Base-by-base conservation (phyloP, 2,113 vertebrate species). In the Galeopterus variegatus region DNA sequence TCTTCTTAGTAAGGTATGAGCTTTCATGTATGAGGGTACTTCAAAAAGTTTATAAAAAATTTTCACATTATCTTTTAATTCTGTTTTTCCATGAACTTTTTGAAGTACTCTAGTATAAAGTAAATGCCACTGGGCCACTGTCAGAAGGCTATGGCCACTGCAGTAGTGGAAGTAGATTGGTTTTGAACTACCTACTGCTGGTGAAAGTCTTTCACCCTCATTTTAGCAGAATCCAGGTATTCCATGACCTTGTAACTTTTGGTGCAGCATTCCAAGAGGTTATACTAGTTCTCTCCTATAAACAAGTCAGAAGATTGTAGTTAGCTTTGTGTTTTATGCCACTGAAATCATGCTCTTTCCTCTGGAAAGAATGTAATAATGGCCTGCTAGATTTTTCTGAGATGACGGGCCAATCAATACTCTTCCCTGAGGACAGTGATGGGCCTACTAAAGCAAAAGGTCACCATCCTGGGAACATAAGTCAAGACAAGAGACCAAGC, bases 361-460 rank as follows among this genome's bases (percentile, higher is more conserved):
- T 73, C 28, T 83, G 23, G 33, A 10, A 91, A 75, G 23, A 54
- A 77, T 60, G 3, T 67, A 93, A 69, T 93, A 62, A 97, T 91
- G 52, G 33, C 36, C 23, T 92, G 26, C n/a, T 64, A 89, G 31
- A 54, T 26, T 80, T 94, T 92, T 94, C 36, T 92, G n/a, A 88
- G 17, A 54, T 81, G 23, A 81, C 8, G 18, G 24, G 31, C 14
- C n/a, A 92, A 76, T 84, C 50, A 88, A 31, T 70, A 88, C 24
- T 26, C 10, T 45, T 90, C 19, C 23, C 33, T 54, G 28, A 90
- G 11, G 70, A 92, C 36, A 93, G 62, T 7, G 36, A 85, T 70
- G 45, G 28, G 7, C 88, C 56, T 86, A 62, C 41, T 60, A 87
- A 94, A 91, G 36, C 41, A 79, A 94, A 94, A 93, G 45, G 24